Evolutionary conservation across 1,140 invertebrate species (phyloP), one percentile per base, ranked within the genome.

Genomic region (Dreissena rostriformis): DNA sequence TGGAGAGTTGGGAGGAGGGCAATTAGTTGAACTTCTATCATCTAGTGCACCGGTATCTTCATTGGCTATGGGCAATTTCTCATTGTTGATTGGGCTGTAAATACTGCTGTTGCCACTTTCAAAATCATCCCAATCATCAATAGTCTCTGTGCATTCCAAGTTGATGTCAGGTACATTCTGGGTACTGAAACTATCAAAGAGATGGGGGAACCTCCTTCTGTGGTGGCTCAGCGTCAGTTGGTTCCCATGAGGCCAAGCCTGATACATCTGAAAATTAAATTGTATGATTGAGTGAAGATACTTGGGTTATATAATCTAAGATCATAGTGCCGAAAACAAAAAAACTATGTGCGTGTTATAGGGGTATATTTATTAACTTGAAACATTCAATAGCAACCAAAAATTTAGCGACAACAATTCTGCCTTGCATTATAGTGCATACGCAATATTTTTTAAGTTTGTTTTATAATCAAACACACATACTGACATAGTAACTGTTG

Each of bases 131-230:
- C 77, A 79, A 53, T 79, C 28, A 39, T 76, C 63, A 28, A 79
- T 79, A 52, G 67, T 53, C 22, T 79, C 77, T 29, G 68, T 26
- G 29, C 77, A 79, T 70, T 79, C 66, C 22, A 79, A 28, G 22
- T 57, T 79, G 24, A 79, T 79, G 39, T 79, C 77, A 28, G 77
- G 67, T 19, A 79, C 77, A 79, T 79, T 53, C 22, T 79, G 51
- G 17, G 22, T 5, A 61, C 57, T 61, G 57, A 61, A n/a, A 24
- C 57, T 61, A 24, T 24, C 57, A 61, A 39, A 39, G 17, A 61
- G 22, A 61, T 61, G 57, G 4, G 17, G 57, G 57, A 24, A 61
- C 57, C 57, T 2, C 22, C 17, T 24, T n/a, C 57, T 61, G 57
- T 61, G 17, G 22, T n/a, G 22, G 57, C 17, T 24, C 22, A 24